Evolutionary conservation across 2,888 invertebrate genomes (phyloP), one percentile per base, ranked within the genome.

Genomic region (Andrena camellia): DNA sequence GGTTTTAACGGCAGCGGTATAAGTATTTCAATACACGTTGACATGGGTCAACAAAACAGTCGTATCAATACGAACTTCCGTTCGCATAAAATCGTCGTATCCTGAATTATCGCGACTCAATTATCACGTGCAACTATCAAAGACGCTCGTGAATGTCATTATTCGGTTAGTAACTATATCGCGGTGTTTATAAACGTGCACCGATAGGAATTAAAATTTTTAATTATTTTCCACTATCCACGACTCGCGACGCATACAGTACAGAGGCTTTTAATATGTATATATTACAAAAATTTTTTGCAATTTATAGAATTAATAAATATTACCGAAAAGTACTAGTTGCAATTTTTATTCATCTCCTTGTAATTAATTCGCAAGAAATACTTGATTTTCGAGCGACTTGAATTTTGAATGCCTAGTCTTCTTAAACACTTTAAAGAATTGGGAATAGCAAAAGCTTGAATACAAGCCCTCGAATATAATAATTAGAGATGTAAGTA

Each of bases 31-130:
- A n/a, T 69, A 59, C 23, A 23, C 13, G 17, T 48, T 7, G 23
- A n/a, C 26, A 35, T 5, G 20, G 78, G 54, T 57, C 63, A 68
- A 63, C n/a, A 50, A 67, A 77, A 64, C 54, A 59, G 33, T 59
- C 17, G 42, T 10, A 23, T 54, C 54, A 17, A 59, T 31, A 26
- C 4, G 26, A 72, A 33, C 31, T 20, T 23, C 17, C 29, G 52
- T 57, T n/a, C 54, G 20, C 17, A 50, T 50, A n/a, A 20, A 74
- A 74, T 60, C 6, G 10, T 26, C 1, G 31, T 26, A 57, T 64
- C 42, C 7, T 10, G 20, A 54, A 54, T 81, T 48, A 52, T 52
- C 23, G 8, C 6, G 10, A 20, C 6, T 6, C 26, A 66, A 50
- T 62, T 78, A 31, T 70, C 42, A 2, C 2, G 1, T n/a, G 31